Evolutionary conservation across 2,113 vertebrate genomes (phyloP), one percentile per base, ranked within the genome.

Genomic region (Scolopax mira): DNA sequence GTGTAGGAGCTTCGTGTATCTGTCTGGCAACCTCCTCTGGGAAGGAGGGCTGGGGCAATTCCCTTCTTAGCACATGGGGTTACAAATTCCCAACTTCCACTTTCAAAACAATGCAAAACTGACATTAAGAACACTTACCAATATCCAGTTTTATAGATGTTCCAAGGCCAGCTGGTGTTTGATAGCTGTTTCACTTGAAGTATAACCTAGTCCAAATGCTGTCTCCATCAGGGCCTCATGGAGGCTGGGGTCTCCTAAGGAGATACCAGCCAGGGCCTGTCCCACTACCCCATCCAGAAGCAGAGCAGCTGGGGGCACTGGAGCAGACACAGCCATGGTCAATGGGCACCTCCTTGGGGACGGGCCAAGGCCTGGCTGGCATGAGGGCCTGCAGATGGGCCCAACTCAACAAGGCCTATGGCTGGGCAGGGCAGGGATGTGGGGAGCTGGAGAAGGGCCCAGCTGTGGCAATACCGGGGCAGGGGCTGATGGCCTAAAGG

Each of bases 211-310:
- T 22, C 39, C 49, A 57, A 42, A 70, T 70, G 39, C 65, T 18
- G 2, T 72, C 5, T 7, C 19, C 1, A 0, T 42, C 6, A 44
- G 24, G 1, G 0, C 4, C 7, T 2, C 0, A 0, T 0, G 3
- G 27, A 8, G 10, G 10, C 7, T 58, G 31, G 3, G 3, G 2
- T 17, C 0, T 78, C 22, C n/a, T 15, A 15, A 51, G 14, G 8
- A 6, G 7, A 31, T 62, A 82, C 3, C 21, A 74, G 1, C 7
- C 15, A 61, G 15, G 14, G 42, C 21, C 31, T 46, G 22, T 25
- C 14, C 33, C 23, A 24, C 10, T 7, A n/a, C 10, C 6, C 11
- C 57, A 71, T 22, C 4, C 8, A 30, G 57, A 9, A 85, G 4
- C 14, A 64, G 37, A 35, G 44, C 30, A 77, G 28, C 7, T 72